These are phyloP conservation scores for Ephialtes manifestator DNA, from an alignment of 2,888 invertebrate genomes.

Conservation along the genomic window DNA sequence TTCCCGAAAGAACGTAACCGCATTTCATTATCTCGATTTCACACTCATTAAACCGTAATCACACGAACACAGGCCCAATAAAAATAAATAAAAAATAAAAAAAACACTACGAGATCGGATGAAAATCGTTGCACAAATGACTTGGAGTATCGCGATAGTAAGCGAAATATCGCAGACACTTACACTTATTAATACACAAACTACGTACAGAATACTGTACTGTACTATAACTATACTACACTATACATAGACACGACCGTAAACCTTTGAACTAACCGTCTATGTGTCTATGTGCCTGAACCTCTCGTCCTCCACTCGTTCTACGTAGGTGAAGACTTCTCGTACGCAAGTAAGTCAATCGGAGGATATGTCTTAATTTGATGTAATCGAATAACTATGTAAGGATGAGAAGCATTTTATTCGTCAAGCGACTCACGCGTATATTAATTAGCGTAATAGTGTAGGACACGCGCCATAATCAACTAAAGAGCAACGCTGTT, in stretches of 20 bases:
- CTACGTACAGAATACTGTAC: constrained; percentile 51
- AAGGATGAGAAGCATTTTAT: constrained; percentile 63
- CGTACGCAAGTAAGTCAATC: constrained; percentile 89
- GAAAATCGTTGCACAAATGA: background rate
- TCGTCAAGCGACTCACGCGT: constrained; percentile 57
- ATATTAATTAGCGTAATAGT: constrained; percentile 62
- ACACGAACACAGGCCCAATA: constrained; percentile 12
- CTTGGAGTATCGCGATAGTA: background rate
- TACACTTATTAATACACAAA: constrained; percentile 31
- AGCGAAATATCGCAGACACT: constrained; percentile 22
- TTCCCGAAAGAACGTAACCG: constrained; percentile 58
- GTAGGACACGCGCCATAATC: constrained; percentile 78
- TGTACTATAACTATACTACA: constrained; percentile 59
- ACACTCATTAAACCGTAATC: constrained; percentile 47
- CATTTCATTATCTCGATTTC: constrained; percentile 60
- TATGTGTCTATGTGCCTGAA: constrained; percentile 85
- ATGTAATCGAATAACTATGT: constrained; percentile 70
- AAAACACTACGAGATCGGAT: constrained; percentile 13
- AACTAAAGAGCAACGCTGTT: constrained; percentile 79
- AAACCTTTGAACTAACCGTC: constrained; percentile 74
- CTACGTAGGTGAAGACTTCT: constrained; percentile 88
- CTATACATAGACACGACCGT: constrained; percentile 64
- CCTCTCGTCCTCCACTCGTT: constrained; percentile 81
- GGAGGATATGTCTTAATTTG: constrained; percentile 70
- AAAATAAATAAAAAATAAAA: background rate